A percentile compares a stretch with the other conserved stretches of the same genome.
phyloP scores from a whole-genome alignment of 2,113 vertebrate species.

The Oreocharis arfaki region DNA sequence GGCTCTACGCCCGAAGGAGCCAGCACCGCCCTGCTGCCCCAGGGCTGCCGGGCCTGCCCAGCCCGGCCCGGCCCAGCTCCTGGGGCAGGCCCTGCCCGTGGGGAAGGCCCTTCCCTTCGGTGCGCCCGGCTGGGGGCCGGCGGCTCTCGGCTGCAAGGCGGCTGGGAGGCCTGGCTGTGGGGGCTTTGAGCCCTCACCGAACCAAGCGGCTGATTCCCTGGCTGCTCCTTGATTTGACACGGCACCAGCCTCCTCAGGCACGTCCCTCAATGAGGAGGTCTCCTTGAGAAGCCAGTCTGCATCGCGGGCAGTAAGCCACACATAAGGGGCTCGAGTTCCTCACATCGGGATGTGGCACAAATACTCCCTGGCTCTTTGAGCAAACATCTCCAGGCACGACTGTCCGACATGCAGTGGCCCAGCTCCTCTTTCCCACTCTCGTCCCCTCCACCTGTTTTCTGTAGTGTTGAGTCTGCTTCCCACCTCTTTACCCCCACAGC shows the following conservation, averaged over 20 bases:
- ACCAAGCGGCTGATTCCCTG: fast-evolving
- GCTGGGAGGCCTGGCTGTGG: too few relatives aligned
- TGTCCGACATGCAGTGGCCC: not conserved
- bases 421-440: not conserved
- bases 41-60: not conserved
- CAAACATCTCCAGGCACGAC: fast-evolving
- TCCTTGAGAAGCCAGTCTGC: not conserved
- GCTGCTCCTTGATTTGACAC: fast-evolving
- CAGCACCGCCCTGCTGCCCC: not conserved
- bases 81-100: not conserved
- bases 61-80: not conserved
- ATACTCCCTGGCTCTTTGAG: not conserved
- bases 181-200: fast-evolving
- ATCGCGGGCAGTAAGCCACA: fast-evolving
- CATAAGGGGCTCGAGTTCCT: fast-evolving
- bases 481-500: not conserved
- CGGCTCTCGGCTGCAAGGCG: not conserved
- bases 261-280: fast-evolving
- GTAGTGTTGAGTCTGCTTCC: not conserved
- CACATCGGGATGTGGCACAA: fast-evolving
- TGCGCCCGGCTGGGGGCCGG: not conserved
- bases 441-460: not conserved
- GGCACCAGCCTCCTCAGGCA: not conserved
- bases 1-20: not conserved
- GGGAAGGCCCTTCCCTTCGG: not conserved